phyloP scores from a whole-genome alignment of 2,888 invertebrate genomes.

The Volucella bombylans region DNA sequence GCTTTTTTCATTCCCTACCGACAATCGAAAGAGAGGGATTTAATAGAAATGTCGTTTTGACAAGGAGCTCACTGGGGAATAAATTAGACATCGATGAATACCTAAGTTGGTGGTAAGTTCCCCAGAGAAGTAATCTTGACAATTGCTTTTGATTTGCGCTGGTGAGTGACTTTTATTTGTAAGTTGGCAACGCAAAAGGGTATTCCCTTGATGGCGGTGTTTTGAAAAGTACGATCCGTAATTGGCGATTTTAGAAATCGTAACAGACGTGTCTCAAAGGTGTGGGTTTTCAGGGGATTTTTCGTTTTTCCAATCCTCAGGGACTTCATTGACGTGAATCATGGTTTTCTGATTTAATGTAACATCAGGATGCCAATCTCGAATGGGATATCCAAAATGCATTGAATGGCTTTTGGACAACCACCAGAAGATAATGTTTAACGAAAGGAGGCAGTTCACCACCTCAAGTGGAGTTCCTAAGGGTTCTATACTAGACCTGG shows the following conservation, averaged over 20 bases:
- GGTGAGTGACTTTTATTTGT: neutral
- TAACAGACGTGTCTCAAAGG: neutral
- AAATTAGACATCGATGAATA: constrained; percentile 17
- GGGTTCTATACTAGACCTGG: too few species aligned
- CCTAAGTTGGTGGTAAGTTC: neutral
- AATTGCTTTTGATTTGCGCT: constrained; percentile 15
- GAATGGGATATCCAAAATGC: too few species aligned
- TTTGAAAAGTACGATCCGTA: constrained; percentile 1
- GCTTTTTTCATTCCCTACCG: neutral
- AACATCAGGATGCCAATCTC: too few species aligned
- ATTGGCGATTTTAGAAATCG: constrained; percentile 18
- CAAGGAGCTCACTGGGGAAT: constrained; percentile 32
- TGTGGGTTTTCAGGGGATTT: neutral
- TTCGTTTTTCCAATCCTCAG: too few species aligned
- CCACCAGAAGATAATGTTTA: too few species aligned
- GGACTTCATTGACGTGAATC: too few species aligned
- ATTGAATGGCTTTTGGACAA: too few species aligned
- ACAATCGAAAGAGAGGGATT: too few species aligned
- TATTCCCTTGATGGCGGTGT: constrained; percentile 19
- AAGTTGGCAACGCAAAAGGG: constrained; percentile 4
- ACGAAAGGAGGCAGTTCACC: too few species aligned
- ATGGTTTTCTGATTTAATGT: too few species aligned
- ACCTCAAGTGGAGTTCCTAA: too few species aligned
- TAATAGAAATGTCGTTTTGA: constrained; percentile 27
- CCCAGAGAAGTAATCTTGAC: constrained; percentile 3